phyloP scores from a whole-genome alignment of 2,797 vertebrate genomes.

The Etheostoma perlongum region DNA sequence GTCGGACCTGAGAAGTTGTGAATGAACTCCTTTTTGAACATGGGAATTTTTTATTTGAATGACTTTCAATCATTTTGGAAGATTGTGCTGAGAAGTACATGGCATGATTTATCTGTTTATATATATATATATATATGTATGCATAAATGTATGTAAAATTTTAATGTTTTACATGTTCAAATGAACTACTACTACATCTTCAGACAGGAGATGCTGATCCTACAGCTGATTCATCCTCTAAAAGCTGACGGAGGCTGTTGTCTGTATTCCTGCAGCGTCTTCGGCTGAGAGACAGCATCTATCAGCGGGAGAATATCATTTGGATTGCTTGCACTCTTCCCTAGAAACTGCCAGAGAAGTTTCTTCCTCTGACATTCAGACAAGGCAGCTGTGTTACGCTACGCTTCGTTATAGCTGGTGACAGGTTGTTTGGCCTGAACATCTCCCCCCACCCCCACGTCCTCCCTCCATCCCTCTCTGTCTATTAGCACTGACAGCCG shows the following conservation, averaged over 20 bases:
- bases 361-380: constrained; percentile 46
- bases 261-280: neutral
- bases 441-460: constrained; percentile 21
- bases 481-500: constrained; percentile 79
- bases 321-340: constrained; percentile 5
- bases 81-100: no score
- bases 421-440: constrained; percentile 68
- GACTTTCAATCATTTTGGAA: no score
- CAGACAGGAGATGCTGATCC: neutral
- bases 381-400: constrained; percentile 28
- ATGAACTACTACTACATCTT: no score
- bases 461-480: constrained; percentile 46
- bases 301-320: neutral
- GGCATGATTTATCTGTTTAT: no score
- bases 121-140: no score
- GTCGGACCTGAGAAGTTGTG: no score
- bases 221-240: no score
- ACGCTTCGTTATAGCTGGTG: constrained; percentile 53
- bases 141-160: no score
- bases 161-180: no score
- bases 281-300: constrained; percentile 9
- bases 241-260: constrained; percentile 6
- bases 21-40: no score
- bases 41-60: no score
- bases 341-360: constrained; percentile 32